phyloP scores from a whole-genome alignment of 2,888 invertebrate species.

The Leptopilina myrica region DNA sequence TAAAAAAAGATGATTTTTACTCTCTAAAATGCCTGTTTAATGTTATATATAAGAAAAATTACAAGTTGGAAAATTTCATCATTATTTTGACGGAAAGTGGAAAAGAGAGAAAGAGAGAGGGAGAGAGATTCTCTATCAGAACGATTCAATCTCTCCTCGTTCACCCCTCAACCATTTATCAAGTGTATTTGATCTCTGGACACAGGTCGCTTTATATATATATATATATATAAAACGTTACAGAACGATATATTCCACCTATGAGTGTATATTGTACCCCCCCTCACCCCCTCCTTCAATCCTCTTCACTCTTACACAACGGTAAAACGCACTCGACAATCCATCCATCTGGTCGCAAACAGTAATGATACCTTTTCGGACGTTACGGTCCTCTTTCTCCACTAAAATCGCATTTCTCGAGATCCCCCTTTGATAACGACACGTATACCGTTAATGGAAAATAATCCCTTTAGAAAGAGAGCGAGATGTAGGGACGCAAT shows the following conservation, averaged over 20 bases:
- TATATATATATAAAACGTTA: conserved; percentile 16
- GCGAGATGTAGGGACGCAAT: background rate
- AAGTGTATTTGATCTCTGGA: too few species aligned
- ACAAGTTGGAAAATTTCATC: too few species aligned
- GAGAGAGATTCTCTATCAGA: too few species aligned
- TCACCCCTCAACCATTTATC: too few species aligned
- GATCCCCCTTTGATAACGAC: conserved; percentile 33
- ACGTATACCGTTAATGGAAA: conserved; percentile 50
- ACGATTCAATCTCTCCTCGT: too few species aligned
- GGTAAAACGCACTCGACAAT: conserved; percentile 31
- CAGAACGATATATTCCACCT: conserved; percentile 2
- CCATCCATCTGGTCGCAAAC: conserved; percentile 36
- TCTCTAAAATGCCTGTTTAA: too few species aligned
- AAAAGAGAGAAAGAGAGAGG: too few species aligned
- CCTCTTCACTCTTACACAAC: conserved; percentile 9
- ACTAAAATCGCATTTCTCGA: conserved; percentile 33
- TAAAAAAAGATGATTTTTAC: too few species aligned
- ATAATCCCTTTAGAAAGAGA: conserved; percentile 42
- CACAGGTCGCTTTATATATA: too few species aligned
- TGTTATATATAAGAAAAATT: too few species aligned
- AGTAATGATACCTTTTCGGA: conserved; percentile 35
- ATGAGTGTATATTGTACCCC: too few species aligned
- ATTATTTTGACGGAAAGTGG: too few species aligned
- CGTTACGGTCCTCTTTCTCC: conserved; percentile 26
- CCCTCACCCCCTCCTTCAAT: background rate